Conservation (phyloP, 1,140 invertebrate genomes). For the Dermatophagoides farinae region DNA sequence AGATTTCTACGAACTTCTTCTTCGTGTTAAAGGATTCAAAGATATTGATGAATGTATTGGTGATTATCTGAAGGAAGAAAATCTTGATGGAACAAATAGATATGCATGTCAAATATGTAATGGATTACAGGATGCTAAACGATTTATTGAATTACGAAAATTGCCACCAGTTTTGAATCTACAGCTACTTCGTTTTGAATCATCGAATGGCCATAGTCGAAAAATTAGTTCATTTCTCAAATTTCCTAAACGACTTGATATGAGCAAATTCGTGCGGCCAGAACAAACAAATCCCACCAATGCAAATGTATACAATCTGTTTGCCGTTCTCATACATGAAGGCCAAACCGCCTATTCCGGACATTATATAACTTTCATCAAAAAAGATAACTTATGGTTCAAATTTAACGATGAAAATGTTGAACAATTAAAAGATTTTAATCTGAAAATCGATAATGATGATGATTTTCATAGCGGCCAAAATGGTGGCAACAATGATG, state of each 20-base stretch:
- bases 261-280: conserved; percentile 26
- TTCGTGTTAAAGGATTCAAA: conserved; percentile 37
- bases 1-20: conserved; percentile 43
- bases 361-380: conserved; percentile 45
- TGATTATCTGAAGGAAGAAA: conserved; percentile 42
- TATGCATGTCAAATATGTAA: conserved; percentile 41
- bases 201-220: conserved; percentile 41
- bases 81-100: conserved; percentile 41
- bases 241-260: conserved; percentile 45
- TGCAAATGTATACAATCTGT: conserved; percentile 33
- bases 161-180: conserved; percentile 50
- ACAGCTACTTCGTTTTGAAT: conserved; percentile 42
- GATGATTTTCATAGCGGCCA: conserved; percentile 29
- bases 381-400: conserved; percentile 28
- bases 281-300: background rate
- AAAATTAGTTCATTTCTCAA: conserved; percentile 43
- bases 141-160: conserved; percentile 35
- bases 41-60: conserved; percentile 36
- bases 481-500: background rate
- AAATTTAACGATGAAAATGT: conserved; percentile 45
- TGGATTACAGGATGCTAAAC: conserved; percentile 38
- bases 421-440: conserved; percentile 36
- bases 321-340: conserved; percentile 43
- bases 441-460: conserved; percentile 31
- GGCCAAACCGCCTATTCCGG: conserved; percentile 44